Base-by-base conservation (phyloP, 1,140 invertebrate species). In the Aphelinus certus region DNA sequence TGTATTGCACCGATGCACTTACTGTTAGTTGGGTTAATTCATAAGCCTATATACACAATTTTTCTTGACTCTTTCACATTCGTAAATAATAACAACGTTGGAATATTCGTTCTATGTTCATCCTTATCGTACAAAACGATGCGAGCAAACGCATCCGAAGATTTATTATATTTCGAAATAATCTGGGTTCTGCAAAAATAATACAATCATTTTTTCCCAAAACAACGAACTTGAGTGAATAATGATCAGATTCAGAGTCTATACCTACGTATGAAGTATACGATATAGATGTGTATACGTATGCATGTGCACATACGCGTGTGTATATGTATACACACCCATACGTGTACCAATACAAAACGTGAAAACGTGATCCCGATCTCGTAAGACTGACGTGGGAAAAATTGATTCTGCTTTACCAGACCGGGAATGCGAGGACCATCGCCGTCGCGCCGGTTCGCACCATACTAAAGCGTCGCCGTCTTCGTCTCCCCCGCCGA, bases 381-480 rank as follows among this genome's bases (percentile, higher is more conserved):
- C 75, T 79, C 82, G 82, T 78, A 74, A 84, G 79, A 86, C 83
- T 86, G 79, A 86, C 84, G 84, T 83, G 80, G 77, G 76, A 82
- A 81, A 85, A 71, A 71, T 55, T 87, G 85, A 85, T 86, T 76
- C 64, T 72, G 63, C 69, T 72, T 76, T 88, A 90, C 79, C 90
- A 92, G 92, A 89, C 91, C 92, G 78, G 91, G 91, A 79, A 90
- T 92, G 87, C 89, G 92, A 83, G 92, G 92, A 81, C 91, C 92
- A 75, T 94, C 94, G 79, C 93, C 93, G 76, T 91, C 93, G 68
- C 91, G 93, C 86, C 91, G 94, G 87, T 95, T 94, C 88, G 92
- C 93, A 85, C 93, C 94, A 82, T 94, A 95, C 89, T 95, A 91
- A 91, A 88, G 82, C 43, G 61, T 46, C 72, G 63, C 57, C 58